Percentiles rank a stretch among this genome's conserved stretches.
Evolutionary conservation across 2,113 vertebrate genomes (phyloP).

Genomic region (Brevimyrus niger): DNA sequence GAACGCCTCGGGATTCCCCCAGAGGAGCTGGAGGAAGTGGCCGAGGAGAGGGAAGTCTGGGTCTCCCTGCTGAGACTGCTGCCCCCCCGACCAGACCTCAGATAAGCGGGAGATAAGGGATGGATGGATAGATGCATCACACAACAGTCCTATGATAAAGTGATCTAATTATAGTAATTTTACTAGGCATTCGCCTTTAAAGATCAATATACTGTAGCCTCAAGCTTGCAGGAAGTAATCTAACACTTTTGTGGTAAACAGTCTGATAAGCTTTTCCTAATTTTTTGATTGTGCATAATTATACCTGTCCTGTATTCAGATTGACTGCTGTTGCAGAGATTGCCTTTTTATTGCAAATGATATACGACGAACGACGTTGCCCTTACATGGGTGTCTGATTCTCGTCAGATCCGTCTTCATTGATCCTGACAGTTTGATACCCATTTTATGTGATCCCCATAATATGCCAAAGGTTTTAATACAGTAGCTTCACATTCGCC

Average conservation of each 20-base stretch:
- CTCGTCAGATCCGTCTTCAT: not conserved
- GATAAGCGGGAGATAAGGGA: too few species aligned
- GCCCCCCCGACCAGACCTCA: too few species aligned
- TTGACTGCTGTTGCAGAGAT: not conserved
- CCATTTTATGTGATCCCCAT: not conserved
- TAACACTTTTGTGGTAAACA: not conserved
- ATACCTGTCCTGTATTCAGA: not conserved
- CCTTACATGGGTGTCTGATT: not conserved
- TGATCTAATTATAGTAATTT: not conserved
- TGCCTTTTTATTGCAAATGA: not conserved
- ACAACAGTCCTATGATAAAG: not conserved
- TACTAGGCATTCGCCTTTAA: not conserved
- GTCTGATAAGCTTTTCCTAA: not conserved
- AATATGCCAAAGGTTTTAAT: not conserved
- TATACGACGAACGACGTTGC: not conserved
- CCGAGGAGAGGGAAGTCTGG: too few species aligned
- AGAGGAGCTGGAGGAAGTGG: too few species aligned
- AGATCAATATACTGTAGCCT: not conserved
- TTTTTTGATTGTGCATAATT: constrained; percentile 4
- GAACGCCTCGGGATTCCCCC: too few species aligned
- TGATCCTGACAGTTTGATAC: not conserved
- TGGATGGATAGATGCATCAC: not conserved
- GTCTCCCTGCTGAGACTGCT: too few species aligned
- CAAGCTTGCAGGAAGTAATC: not conserved
- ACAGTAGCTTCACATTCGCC: not conserved